Evolutionary conservation across 2,888 invertebrate species (phyloP), one percentile per base, ranked within the genome.

Genomic region (Caenorhabditis macrosperma): DNA sequence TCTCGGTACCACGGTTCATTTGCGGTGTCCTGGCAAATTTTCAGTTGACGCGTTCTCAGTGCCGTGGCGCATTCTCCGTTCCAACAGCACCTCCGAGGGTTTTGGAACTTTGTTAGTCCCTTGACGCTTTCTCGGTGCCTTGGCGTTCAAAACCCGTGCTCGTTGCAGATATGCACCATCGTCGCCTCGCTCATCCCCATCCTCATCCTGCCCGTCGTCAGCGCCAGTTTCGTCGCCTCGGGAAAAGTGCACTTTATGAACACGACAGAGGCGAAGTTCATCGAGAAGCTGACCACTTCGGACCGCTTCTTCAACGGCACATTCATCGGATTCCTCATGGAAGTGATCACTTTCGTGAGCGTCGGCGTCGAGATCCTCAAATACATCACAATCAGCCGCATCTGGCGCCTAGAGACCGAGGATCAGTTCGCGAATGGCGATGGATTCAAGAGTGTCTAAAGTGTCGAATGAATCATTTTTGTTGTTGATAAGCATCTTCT

Each of bases 171-270:
- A n/a, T 26, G 33, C 5, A 35, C 35, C 7, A 24, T 57, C 22
- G 48, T 68, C 24, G 44, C 48, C 24, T 68, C 67, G 4, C 20
- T 59, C n/a, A 48, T 68, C 20, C 67, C 67, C 17, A 57, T 68
- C 17, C 57, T 68, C n/a, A 6, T 68, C 6, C 17, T 68, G 10
- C 67, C 67, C 10, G 57, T 68, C 4, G 4, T 68, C 20, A 24
- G 20, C 33, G 46, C 67, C 30, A 41, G 44, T 22, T 59, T 55
- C 38, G 1, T 68, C 26, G 67, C 67, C 20, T 68, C 67, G 22
- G 67, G 67, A 57, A 57, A 68, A 44, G 22, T 54, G 48, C 55
- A 68, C 24, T 46, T 30, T 26, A 26, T n/a, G 12, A 55, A 67
- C 24, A 12, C 9, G 22, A 67, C 55, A 17, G 64, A 41, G 24